phyloP scores from a whole-genome alignment of 1,140 invertebrate species.

The Caerostris extrusa region DNA sequence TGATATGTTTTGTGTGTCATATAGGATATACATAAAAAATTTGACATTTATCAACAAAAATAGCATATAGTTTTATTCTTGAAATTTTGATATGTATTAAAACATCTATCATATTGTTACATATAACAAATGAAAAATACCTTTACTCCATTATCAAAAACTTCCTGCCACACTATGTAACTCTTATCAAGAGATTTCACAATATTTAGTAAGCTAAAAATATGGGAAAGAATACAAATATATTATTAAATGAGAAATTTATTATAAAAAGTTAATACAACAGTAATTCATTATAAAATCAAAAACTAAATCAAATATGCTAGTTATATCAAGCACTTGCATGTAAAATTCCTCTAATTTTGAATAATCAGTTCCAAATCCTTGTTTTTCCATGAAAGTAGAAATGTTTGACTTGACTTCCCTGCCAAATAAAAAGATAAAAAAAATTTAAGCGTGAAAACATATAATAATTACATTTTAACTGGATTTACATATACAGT shows the following conservation, averaged over 20 bases:
- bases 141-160: conserved; percentile 90
- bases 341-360: conserved; percentile 88
- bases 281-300: no score
- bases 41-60: neutral
- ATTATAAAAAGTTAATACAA: neutral
- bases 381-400: conserved; percentile 86
- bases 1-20: neutral
- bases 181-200: conserved; percentile 81
- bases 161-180: conserved; percentile 95
- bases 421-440: conserved; percentile 83
- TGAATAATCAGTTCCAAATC: conserved; percentile 84
- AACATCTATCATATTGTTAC: neutral
- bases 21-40: neutral
- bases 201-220: conserved; percentile 83
- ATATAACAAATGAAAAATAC: conserved; percentile 78
- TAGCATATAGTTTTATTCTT: no score
- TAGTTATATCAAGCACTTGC: conserved; percentile 80
- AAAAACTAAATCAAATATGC: neutral
- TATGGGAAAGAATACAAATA: conserved; percentile 38
- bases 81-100: no score
- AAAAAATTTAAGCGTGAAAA: no score
- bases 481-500: no score
- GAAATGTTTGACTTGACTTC: conserved; percentile 88
- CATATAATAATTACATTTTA: no score
- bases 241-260: neutral